Evolutionary conservation across 2,113 vertebrate genomes (phyloP), one percentile per base, ranked within the genome.

Genomic region (Pteronura brasiliensis): DNA sequence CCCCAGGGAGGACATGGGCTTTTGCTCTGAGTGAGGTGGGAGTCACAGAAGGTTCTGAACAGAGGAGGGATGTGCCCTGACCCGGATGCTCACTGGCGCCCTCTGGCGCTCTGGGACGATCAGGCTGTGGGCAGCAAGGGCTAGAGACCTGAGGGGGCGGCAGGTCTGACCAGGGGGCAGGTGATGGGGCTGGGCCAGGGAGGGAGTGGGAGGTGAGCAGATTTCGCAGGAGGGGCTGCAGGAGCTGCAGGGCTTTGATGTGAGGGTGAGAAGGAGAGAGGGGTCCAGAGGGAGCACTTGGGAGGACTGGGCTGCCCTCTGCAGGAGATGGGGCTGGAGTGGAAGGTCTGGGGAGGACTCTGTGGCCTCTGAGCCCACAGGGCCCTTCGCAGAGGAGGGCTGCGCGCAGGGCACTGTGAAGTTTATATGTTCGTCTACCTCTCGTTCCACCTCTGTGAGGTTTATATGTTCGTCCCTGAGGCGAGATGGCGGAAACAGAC

Each of bases 61-160:
- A 2, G 5, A 63, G 49, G 65, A 59, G 52, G 34, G 55, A 6
- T 1, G 1, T 0, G 1, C 8, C 18, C 1, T 0, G 36, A 25
- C 27, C 23, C 65, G 11, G 93, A 39, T 49, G 80, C 76, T 83
- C 69, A 57, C 20, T 57, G 20, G 57, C 57, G 7, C 20, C 57
- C 77, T 44, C 96, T 81, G 63, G 69, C 47, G 34, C 69, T 36
- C 0, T 13, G 14, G 29, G 14, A 12, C 61, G 29, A 36, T 61
- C 29, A 52, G 39, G 8, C 90, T 36, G 31, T 9, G 44, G 76
- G 69, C 79, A 4, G 27, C 1, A 23, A 49, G 69, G 47, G 21
- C 27, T 1, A 25, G 63, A 65, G 25, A 39, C 31, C 6, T 27
- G 67, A 21, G 76, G 52, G 59, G 25, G 17, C 13, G 1, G 1